Evolutionary conservation across 2,113 vertebrate species (phyloP).

Genomic region (Calidris pugnax): DNA sequence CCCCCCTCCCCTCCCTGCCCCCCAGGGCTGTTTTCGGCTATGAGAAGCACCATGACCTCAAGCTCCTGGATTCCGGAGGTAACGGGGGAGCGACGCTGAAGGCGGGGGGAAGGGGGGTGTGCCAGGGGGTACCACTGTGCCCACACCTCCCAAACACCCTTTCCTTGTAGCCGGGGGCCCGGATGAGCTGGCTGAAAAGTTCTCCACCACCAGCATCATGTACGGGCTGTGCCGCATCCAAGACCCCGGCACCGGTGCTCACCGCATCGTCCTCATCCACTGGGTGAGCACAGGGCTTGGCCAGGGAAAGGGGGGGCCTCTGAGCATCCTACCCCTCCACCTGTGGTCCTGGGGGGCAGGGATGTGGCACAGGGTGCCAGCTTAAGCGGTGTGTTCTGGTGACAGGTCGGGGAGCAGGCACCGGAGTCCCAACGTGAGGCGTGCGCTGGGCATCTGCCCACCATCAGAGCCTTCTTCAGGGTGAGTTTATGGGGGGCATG

Average conservation of each 20-base stretch:
- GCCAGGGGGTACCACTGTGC: not conserved
- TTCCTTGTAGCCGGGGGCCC: constrained; percentile 77
- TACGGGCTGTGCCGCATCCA: constrained; percentile 83
- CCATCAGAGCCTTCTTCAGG: not conserved
- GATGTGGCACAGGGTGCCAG: not conserved
- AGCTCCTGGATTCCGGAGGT: constrained; percentile 85
- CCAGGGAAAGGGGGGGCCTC: not conserved
- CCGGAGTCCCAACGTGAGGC: constrained; percentile 73
- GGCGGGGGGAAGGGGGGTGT: not conserved
- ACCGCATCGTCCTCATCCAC: constrained; percentile 76
- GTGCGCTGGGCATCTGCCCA: not conserved
- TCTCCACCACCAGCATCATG: constrained; percentile 74
- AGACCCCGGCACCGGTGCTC: constrained; percentile 46
- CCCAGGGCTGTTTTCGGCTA: constrained; percentile 84
- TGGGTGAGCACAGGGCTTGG: constrained; percentile 75
- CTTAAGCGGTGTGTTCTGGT: not conserved
- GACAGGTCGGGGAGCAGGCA: constrained; percentile 80
- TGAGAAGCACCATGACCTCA: constrained; percentile 81
- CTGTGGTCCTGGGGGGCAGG: not conserved
- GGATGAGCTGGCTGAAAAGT: constrained; percentile 76
- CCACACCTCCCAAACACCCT: not conserved
- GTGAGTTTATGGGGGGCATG: not conserved
- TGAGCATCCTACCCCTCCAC: no score
- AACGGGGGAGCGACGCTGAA: not conserved
- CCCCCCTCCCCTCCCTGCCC: not conserved